Evolutionary conservation across 1,140 invertebrate genomes (phyloP), one percentile per base, ranked within the genome.

Genomic region (Drosophila ohnishii): DNA sequence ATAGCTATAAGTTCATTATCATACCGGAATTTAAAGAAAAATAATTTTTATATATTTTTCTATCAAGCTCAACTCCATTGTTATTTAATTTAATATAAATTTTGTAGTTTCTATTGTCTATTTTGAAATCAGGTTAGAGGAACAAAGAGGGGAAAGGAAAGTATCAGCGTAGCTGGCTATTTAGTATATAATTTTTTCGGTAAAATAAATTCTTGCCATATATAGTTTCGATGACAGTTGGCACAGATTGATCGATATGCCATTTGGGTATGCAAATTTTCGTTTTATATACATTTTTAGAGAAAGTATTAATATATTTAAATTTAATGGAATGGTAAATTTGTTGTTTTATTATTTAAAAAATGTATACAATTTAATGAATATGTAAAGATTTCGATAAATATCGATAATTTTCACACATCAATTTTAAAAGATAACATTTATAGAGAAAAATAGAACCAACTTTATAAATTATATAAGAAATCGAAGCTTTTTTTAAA

Each of bases 81-180:
- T 35, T 22, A 22, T 53, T 35, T 35, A 16, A 35, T 35, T 9
- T 34, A 53, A 35, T 53, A 34, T 22, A 51, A 19, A 10, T 19
- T 51, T 51, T 16, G 16, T 5, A 5, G 30, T 50, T 48, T 1
- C 9, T 2, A 42, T 42, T 48, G 25, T n/a, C 10, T 13, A 13
- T 3, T 19, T 34, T 28, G 5, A 35, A 53, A 53, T 35, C 16
- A 53, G 48, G 28, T 51, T 51, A 13, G 16, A 34, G 16, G 11
- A 35, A 22, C 16, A 53, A 22, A 14, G 32, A 14, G 32, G 19
- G 32, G 50, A 53, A 53, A 19, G 19, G 50, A 53, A 35, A 53
- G 50, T 19, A 1, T 51, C 5, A 1, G 25, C 2, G 13, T 48
- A 9, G 19, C 42, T 22, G 44, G 19, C 5, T 25, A 14, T 48